Base-by-base conservation (phyloP, 2,113 vertebrate genomes). In the Brachirus orientalis region DNA sequence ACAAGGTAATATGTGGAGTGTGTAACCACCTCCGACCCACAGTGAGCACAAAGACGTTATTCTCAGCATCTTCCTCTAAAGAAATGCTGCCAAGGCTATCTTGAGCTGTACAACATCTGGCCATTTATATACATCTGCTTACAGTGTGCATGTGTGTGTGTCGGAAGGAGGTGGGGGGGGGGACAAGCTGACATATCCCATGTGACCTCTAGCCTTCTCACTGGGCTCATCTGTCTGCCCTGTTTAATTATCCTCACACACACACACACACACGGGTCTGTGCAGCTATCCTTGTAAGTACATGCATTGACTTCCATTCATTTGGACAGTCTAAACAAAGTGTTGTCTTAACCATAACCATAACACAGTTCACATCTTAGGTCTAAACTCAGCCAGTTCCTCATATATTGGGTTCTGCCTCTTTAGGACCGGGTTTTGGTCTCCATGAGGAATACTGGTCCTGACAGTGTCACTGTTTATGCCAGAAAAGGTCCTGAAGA, bases 201-300 rank as follows among this genome's bases (percentile, higher is more conserved):
- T 59, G 65, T 80, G 76, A 83, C 82, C 88, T 77, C 55, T 40
- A 46, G 58, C 40, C 65, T 72, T 68, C 70, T 76, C 73, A 18
- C 54, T 45, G 55, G 68, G 46, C 79, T 90, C 85, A 86, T 89
- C 80, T 80, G 89, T 87, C 87, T 84, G 76, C 82, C 74, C 65
- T 75, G 73, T 89, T 88, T 91, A 87, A 88, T 90, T 89, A 86
- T 90, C 83, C 82, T 18, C 53, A 44, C 40, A 40, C 57, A 63
- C 57, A 45, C 37, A 37, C 57, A 58, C 63, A 41, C 52, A 57
- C 59, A 77, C 53, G 50, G 35, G 61, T 59, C 18, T 22, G 63
- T 51, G 53, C 47, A 67, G 43, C 71, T 45, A 72, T 44, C 48
- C 44, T 12, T 22, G 43, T 43, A 48, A 17, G 18, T 9, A 20